These are phyloP conservation scores for Tinea pellionella DNA, from an alignment of 2,888 invertebrate genomes.

Conservation along the genomic window DNA sequence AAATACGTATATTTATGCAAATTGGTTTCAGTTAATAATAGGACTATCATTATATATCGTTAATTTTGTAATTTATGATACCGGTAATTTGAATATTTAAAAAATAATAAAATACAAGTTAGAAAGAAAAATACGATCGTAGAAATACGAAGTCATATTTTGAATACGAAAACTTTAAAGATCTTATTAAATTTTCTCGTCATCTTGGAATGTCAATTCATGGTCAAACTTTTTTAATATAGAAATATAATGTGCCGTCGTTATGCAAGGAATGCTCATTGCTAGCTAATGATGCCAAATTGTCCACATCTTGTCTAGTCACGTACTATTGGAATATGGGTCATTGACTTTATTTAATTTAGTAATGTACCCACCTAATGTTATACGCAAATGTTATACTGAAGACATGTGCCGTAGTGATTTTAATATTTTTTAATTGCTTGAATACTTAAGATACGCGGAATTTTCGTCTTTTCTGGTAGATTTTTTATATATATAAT, in stretches of 20 bases:
- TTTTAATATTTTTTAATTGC: no score
- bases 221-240: slow-evolving; percentile 11
- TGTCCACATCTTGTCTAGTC: slow-evolving; percentile 33
- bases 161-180: background rate
- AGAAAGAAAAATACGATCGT: no score
- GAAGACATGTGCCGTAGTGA: slow-evolving; percentile 21
- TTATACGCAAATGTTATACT: slow-evolving; percentile 37
- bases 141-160: background rate
- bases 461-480: no score
- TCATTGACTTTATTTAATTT: slow-evolving; percentile 26
- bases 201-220: slow-evolving; percentile 6
- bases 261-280: slow-evolving; percentile 40
- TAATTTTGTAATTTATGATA: no score
- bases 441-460: no score
- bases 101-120: no score
- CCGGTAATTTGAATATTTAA: no score
- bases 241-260: slow-evolving; percentile 15
- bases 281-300: slow-evolving; percentile 48
- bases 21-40: slow-evolving; percentile 15
- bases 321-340: slow-evolving; percentile 41
- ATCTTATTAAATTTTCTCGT: slow-evolving; percentile 20
- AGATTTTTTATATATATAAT: no score
- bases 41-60: background rate
- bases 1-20: slow-evolving; percentile 23
- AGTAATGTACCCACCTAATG: no score